These are phyloP conservation scores for Urocyon cinereoargenteus DNA, from an alignment of 2,797 vertebrate genomes.

Conservation along the genomic window DNA sequence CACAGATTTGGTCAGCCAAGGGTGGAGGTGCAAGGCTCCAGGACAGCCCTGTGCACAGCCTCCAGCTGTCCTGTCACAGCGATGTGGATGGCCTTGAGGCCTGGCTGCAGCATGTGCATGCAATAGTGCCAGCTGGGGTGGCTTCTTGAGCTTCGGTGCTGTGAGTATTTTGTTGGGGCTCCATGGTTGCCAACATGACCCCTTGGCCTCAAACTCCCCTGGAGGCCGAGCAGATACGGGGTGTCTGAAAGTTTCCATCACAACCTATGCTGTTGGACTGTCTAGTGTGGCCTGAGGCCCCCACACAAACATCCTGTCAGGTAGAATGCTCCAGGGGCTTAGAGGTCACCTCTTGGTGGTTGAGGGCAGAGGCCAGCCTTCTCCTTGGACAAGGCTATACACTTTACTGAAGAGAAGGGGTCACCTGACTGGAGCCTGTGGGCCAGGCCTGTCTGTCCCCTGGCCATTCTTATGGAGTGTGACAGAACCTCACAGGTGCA, in stretches of 20 bases:
- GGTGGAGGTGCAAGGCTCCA: not conserved
- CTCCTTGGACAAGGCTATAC: accelerated
- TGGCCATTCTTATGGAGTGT: accelerated
- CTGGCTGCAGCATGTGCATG: accelerated
- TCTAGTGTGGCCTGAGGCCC: not conserved
- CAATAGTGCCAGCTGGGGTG: not conserved
- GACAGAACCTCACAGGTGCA: not conserved
- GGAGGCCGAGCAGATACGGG: not conserved
- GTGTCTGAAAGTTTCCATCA: accelerated
- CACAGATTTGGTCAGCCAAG: not conserved
- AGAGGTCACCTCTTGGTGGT: not conserved
- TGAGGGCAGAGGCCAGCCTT: not conserved
- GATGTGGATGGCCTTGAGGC: too few relatives aligned
- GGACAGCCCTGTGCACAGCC: not conserved
- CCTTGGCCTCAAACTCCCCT: not conserved
- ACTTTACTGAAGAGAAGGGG: not conserved
- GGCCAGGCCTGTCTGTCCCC: not conserved
- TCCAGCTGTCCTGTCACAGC: not conserved
- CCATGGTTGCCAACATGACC: not conserved
- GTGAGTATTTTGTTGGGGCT: not conserved
- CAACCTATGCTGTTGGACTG: accelerated
- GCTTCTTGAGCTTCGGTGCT: not conserved
- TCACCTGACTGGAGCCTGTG: not conserved
- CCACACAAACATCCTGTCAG: not conserved
- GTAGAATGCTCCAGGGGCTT: not conserved